A percentile compares a stretch with the other conserved stretches of the same genome.
These are phyloP conservation scores for Tachina grossa DNA, from an alignment of 2,888 invertebrate genomes.

Conservation along the genomic window DNA sequence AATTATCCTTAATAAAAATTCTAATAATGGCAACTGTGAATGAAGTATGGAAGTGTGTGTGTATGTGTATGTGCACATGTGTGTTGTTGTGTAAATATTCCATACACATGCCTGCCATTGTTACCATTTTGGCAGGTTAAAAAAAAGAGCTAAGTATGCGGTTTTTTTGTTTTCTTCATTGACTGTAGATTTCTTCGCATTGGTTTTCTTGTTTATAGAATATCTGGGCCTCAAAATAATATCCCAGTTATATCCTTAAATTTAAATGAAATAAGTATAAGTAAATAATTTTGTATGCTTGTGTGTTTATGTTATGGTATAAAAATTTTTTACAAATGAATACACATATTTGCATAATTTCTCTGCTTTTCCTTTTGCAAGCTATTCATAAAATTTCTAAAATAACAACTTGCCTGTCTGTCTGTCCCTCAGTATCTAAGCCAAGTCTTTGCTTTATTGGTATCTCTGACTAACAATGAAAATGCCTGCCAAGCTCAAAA, in stretches of 20 bases:
- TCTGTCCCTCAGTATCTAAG: not conserved
- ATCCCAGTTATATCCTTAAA: not conserved
- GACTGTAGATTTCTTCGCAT: not conserved
- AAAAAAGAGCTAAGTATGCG: not conserved
- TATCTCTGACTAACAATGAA: not conserved
- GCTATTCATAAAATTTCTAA: slow-evolving; percentile 24
- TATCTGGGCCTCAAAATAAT: not conserved
- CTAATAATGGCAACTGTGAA: not conserved
- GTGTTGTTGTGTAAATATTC: no score
- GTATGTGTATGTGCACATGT: not conserved
- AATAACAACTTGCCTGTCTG: slow-evolving; percentile 28
- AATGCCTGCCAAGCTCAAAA: slow-evolving; percentile 18
- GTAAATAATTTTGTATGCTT: not conserved
- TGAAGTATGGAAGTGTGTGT: not conserved
- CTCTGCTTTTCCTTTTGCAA: slow-evolving; percentile 9
- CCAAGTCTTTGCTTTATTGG: not conserved
- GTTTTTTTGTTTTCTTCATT: not conserved
- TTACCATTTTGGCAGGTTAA: not conserved
- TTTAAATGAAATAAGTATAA: not conserved
- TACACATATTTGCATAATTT: slow-evolving; percentile 67
- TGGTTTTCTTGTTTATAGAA: not conserved
- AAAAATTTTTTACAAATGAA: slow-evolving; percentile 55
- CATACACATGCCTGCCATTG: not conserved
- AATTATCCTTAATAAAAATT: slow-evolving; percentile 17
- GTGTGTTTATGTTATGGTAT: not conserved